Conservation (phyloP, 2,888 invertebrate species). For the Schrankia costaestrigalis region DNA sequence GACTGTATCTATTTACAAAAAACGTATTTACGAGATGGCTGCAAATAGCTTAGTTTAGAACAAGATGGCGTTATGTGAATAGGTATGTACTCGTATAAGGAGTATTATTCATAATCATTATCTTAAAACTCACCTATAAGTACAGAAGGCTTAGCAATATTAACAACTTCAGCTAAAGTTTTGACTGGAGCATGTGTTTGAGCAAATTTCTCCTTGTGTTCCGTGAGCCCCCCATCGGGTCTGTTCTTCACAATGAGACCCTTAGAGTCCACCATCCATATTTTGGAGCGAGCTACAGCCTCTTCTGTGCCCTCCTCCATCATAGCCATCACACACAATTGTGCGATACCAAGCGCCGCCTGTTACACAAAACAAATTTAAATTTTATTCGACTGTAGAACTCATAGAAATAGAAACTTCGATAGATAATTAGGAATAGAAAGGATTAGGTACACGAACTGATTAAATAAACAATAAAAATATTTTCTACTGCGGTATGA, state of each 20-base stretch:
- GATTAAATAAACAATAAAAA: no score
- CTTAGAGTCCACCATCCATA: constrained; percentile 98
- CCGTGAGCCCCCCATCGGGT: constrained; percentile 88
- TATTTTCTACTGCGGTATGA: no score
- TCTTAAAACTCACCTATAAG: constrained; percentile 86
- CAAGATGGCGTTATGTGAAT: neutral
- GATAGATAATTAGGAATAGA: no score
- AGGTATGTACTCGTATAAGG: neutral
- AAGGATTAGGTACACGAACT: no score
- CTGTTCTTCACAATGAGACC: constrained; percentile 95
- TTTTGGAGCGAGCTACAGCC: constrained; percentile 87
- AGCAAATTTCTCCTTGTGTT: constrained; percentile 91
- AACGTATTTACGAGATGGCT: no score
- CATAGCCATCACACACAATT: constrained; percentile 96
- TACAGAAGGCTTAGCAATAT: constrained; percentile 90
- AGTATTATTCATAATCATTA: neutral
- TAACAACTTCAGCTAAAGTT: constrained; percentile 90
- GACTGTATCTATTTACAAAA: no score
- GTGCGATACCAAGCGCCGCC: constrained; percentile 97
- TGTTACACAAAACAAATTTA: constrained; percentile 43
- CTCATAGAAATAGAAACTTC: no score
- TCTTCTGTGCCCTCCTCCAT: constrained; percentile 88
- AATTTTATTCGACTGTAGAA: neutral
- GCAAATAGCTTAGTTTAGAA: no score
- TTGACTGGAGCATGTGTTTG: constrained; percentile 88